Evolutionary conservation across 2,113 vertebrate species (phyloP).

Genomic region (Raja brachyura): DNA sequence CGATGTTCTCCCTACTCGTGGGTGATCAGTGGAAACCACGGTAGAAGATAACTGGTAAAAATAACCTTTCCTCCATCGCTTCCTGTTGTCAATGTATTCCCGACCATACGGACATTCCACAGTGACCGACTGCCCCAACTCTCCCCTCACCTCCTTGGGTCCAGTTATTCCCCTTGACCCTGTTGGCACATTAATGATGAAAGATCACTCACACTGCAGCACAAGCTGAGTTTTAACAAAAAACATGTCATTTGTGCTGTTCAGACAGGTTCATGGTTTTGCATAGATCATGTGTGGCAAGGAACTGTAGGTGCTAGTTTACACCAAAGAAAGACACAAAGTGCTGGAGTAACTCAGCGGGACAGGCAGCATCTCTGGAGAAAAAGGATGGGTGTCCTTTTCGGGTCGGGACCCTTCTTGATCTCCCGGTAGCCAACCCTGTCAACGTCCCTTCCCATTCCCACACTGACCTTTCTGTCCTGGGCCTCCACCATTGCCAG

Average conservation of each 20-base stretch:
- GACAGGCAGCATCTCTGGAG: too few species aligned
- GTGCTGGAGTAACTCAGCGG: too few species aligned
- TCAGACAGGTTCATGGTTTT: neutral
- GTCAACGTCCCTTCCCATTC: too few species aligned
- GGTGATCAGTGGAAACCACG: neutral
- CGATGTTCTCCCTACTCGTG: neutral
- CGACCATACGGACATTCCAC: neutral
- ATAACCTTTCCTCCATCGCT: neutral
- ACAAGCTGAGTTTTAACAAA: neutral
- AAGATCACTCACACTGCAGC: neutral
- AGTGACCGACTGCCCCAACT: neutral
- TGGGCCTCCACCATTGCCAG: too few species aligned
- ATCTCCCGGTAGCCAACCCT: too few species aligned
- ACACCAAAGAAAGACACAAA: too few species aligned
- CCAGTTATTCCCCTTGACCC: neutral
- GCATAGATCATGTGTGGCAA: neutral
- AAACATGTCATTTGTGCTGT: neutral
- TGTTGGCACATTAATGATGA: neutral
- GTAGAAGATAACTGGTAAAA: rapidly evolving
- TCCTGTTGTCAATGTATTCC: neutral
- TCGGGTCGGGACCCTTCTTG: too few species aligned
- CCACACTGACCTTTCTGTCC: too few species aligned
- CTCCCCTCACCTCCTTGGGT: neutral
- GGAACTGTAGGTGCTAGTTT: too few species aligned
- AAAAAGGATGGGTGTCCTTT: too few species aligned